Conservation (phyloP, 2,797 vertebrate species). For the Diplodus puntazzo region DNA sequence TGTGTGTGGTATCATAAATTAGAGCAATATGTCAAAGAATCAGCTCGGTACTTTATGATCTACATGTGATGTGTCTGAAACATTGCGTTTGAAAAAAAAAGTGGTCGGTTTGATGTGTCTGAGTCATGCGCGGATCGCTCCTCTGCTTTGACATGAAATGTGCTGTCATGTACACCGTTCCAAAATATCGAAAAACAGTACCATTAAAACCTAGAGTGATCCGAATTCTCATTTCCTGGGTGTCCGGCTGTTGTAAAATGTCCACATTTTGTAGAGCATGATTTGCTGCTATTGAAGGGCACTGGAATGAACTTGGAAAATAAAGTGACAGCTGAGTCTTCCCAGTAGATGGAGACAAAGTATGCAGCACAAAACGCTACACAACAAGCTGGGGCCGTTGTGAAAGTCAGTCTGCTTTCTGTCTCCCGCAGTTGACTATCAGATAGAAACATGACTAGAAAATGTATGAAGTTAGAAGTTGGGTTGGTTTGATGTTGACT, state of each 20-base stretch:
- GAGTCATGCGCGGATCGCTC: not conserved
- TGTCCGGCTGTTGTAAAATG: not conserved
- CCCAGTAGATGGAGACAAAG: slow-evolving; percentile 86
- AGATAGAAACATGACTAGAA: not conserved
- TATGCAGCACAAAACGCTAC: slow-evolving; percentile 32
- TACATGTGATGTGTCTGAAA: slow-evolving; percentile 27
- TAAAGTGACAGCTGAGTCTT: slow-evolving; percentile 22
- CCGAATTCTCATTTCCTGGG: not conserved
- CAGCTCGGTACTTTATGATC: slow-evolving; percentile 31
- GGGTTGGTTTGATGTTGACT: not conserved
- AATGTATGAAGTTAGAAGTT: not conserved
- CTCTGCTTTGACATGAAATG: slow-evolving; percentile 4
- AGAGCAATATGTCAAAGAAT: slow-evolving; percentile 67
- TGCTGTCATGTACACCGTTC: not conserved
- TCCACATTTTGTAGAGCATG: not conserved
- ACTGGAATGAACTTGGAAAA: not conserved
- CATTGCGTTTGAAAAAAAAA: slow-evolving; percentile 11
- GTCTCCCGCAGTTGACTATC: not conserved
- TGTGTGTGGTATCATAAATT: slow-evolving; percentile 64
- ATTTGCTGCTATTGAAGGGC: not conserved
- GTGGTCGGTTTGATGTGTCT: not conserved
- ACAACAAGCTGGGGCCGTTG: not conserved
- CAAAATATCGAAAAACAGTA: not conserved
- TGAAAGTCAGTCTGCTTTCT: not conserved
- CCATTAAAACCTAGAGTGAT: not conserved